Conservation (phyloP, 2,888 invertebrate species). For the Aspidapion aeneum region DNA sequence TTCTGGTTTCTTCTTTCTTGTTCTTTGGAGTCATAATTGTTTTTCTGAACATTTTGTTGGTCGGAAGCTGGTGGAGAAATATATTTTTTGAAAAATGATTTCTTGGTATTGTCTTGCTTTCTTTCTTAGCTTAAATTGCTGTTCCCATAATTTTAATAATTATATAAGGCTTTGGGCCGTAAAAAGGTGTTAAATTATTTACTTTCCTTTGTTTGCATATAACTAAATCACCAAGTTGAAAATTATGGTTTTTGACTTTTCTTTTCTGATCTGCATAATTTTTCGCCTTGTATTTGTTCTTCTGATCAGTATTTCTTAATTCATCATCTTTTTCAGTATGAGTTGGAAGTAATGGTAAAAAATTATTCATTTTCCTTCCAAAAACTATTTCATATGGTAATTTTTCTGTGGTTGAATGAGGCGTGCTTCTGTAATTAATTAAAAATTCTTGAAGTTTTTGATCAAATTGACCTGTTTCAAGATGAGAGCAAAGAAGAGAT, state of each 20-base stretch:
- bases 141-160: conserved; percentile 9
- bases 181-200: conserved; percentile 5
- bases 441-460: conserved; percentile 15
- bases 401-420: conserved; percentile 9
- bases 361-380: conserved; percentile 14
- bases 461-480: conserved; percentile 12
- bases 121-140: conserved; percentile 5
- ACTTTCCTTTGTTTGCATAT: conserved; percentile 9
- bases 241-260: conserved; percentile 3
- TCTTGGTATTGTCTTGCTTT: background rate
- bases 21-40: no score
- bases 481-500: conserved; percentile 2
- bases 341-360: background rate
- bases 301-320: background rate
- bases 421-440: conserved; percentile 17
- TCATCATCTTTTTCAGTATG: background rate
- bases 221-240: conserved; percentile 14
- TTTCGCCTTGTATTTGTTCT: background rate
- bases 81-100: conserved; percentile 12
- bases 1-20: no score
- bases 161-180: conserved; percentile 10
- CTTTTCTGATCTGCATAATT: background rate
- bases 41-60: no score
- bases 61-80: no score
- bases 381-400: conserved; percentile 12